Base-by-base conservation (phyloP, 2,888 invertebrate genomes). In the Uropetala carovei region DNA sequence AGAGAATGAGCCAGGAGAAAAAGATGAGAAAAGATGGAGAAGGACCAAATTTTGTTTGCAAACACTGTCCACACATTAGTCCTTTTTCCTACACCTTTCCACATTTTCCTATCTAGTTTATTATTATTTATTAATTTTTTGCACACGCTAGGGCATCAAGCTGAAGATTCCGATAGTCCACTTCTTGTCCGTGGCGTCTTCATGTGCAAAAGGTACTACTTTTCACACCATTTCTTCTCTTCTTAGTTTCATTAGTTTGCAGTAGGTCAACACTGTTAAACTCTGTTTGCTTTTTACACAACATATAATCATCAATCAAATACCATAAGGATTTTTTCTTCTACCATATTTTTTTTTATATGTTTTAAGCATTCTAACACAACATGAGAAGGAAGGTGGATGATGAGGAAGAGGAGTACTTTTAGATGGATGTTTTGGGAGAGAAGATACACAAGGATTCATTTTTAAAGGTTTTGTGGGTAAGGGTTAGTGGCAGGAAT, bases 231-330 rank as follows among this genome's bases (percentile, higher is more conserved):
- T 82, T 59, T 89, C 89, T 89, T 89, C 89, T 89, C 68, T 58
- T 89, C 89, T 89, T 89, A 89, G 64, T 89, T 89, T 89, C 89
- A 89, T 89, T 89, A 89, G 89, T 89, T 89, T 68, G 89, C 83
- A 92, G 84, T 60, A 83, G 43, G 58, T 92, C 92, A 92, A 92
- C 92, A 92, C 92, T 92, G 92, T 92, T 92, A 92, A 92, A 92
- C 92, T 92, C 92, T 92, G 92, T 84, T 92, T 92, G 89, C 92
- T 92, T 92, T 92, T 92, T 92, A 92, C 92, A 92, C 92, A 92
- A 92, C 92, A 92, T 92, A 92, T 82, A 92, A 92, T 92, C 92
- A 92, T 83, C 82, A 92, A 83, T 92, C 89, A 89, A 89, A 89
- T 89, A 89, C 89, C 89, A 89, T 89, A 89, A 89, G 89, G 89